Conservation (phyloP, 2,888 invertebrate genomes). For the Philaethria dido region DNA sequence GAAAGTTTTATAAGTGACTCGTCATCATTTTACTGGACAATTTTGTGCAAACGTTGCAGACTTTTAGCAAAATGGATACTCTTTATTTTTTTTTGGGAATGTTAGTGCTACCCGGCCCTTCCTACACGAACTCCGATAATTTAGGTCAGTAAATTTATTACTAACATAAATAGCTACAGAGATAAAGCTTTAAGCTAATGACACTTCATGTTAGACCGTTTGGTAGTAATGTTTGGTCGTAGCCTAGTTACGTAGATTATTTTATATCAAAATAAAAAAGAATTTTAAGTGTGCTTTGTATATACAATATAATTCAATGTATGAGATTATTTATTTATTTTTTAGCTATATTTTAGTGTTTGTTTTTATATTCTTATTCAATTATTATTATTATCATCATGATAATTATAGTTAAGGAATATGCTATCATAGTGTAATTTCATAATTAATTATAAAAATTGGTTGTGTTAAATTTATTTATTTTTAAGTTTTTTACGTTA, state of each 20-base stretch:
- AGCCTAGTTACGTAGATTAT: slow-evolving; percentile 2
- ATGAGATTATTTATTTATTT: too few relatives aligned
- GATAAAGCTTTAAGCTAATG: slow-evolving; percentile 32
- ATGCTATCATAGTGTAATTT: too few relatives aligned
- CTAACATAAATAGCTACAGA: slow-evolving; percentile 33
- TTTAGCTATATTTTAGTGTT: too few relatives aligned
- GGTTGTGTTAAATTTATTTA: too few relatives aligned
- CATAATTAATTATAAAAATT: too few relatives aligned
- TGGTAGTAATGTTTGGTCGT: slow-evolving; percentile 9
- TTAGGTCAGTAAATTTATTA: slow-evolving; percentile 60
- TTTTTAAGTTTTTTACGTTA: too few relatives aligned
- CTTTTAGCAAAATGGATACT: slow-evolving; percentile 39
- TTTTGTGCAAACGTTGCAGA: slow-evolving; percentile 20
- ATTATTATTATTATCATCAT: too few relatives aligned
- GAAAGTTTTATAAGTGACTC: slow-evolving; percentile 19
- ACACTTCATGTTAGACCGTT: slow-evolving; percentile 19
- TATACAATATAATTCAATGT: too few relatives aligned
- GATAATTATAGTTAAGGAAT: too few relatives aligned
- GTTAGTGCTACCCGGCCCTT: slow-evolving; percentile 66
- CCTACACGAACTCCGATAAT: slow-evolving; percentile 75
- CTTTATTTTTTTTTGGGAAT: slow-evolving; percentile 58
- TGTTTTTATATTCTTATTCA: too few relatives aligned
- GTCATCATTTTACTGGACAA: slow-evolving; percentile 8
- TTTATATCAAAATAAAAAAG: too few relatives aligned
- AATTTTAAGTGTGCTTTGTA: too few relatives aligned